Conservation (phyloP, 2,113 vertebrate species). For the Engystomops pustulosus region DNA sequence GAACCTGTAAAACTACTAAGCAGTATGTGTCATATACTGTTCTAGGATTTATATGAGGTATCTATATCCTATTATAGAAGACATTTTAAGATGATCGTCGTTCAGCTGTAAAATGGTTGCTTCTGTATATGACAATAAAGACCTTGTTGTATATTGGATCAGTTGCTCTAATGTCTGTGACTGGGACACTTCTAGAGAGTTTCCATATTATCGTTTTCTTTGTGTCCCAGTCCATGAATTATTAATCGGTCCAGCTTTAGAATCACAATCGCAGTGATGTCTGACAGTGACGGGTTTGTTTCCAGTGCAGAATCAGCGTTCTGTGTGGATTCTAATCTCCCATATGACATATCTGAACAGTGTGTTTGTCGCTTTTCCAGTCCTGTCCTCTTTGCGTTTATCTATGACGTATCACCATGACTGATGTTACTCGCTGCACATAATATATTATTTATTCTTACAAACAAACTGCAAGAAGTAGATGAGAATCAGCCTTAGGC, state of each 20-base stretch:
- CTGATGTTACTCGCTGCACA: background rate
- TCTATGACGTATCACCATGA: background rate
- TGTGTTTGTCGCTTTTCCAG: background rate
- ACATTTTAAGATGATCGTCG: background rate
- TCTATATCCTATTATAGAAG: background rate
- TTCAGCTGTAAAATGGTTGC: background rate
- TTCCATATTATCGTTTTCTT: background rate
- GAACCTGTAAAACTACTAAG: no score
- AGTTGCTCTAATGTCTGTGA: background rate
- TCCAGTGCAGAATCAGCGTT: background rate
- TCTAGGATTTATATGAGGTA: no score
- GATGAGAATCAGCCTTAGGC: background rate
- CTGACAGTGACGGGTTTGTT: background rate
- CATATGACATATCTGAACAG: background rate
- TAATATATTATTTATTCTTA: slow-evolving; percentile 36
- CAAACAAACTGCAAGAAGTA: background rate
- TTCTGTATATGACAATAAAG: background rate
- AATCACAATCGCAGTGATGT: background rate
- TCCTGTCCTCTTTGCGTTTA: slow-evolving; percentile 8
- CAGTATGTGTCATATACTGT: no score
- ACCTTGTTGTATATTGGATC: background rate
- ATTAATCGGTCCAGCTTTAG: background rate
- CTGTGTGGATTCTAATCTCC: background rate
- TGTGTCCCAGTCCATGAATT: background rate
- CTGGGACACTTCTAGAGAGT: background rate